Base-by-base conservation (phyloP, 2,797 vertebrate genomes). In the Spinibarbus caldwelli region DNA sequence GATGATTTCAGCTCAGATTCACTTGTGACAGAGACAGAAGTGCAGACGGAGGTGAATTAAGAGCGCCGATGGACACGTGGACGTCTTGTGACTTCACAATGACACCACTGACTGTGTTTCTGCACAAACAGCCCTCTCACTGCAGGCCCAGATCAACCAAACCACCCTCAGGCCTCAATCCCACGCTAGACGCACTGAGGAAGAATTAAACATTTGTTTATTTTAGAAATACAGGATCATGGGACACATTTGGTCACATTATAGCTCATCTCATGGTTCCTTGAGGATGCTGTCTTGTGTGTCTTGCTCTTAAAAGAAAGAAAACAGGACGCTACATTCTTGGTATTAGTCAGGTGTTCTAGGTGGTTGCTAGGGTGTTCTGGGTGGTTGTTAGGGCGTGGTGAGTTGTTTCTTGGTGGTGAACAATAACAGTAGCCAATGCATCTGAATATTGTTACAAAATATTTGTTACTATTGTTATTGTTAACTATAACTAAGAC, bases 41-140 rank as follows among this genome's bases (percentile, higher is more conserved):
- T 82, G 82, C 64, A 87, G 12, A 12, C 1, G 36, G 45, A 83
- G 88, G 85, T 87, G 79, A 85, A 54, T 73, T 78, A 49, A 64
- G 81, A 70, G 77, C 80, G 23, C 67, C 17, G 26, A 54, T 84
- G 52, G 70, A 57, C 89, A 88, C 82, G 84, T 88, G 89, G 78
- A 41, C 12, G 83, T 83, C 89, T 83, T 90, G 87, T 90, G 89
- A 90, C 87, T 86, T 57, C 45, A 80, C 75, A 79, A 67, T 88
- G 87, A 88, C 81, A 87, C 83, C 54, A 59, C 78, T 62, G 17
- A 79, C 76, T 87, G 78, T 71, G 66, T 87, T 64, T 75, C 78
- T 79, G 68, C 64, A 83, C 73, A 89, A 82, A 70, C 78, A 82
- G 84, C 76, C 70, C 64, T 78, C 71, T 77, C 62, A 80, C 19